phyloP scores from a whole-genome alignment of 1,140 invertebrate genomes.

The Cecropterus lyciades region DNA sequence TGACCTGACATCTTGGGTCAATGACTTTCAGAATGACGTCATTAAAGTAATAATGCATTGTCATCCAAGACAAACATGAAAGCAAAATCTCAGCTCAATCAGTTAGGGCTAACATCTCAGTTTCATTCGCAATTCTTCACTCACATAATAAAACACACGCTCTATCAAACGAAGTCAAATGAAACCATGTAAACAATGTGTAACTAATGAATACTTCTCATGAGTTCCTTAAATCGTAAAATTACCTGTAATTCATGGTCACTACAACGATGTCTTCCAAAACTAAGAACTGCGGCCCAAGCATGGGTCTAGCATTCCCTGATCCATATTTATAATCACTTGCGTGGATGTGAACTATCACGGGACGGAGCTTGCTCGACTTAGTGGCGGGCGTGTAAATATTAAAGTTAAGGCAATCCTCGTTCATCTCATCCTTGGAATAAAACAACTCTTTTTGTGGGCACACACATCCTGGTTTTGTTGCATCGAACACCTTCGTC shows the following conservation, averaged over 20 bases:
- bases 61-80: too few species aligned
- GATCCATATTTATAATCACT: conserved; percentile 38
- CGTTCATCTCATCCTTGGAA: conserved; percentile 39
- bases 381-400: conserved; percentile 39
- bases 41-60: too few species aligned
- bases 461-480: conserved; percentile 38
- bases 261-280: conserved; percentile 40
- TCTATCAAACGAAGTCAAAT: too few species aligned
- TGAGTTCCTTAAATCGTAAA: background rate
- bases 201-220: too few species aligned
- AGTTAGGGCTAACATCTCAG: too few species aligned
- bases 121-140: too few species aligned
- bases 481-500: conserved; percentile 38
- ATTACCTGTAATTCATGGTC: conserved; percentile 46
- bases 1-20: too few species aligned
- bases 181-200: too few species aligned
- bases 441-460: conserved; percentile 36
- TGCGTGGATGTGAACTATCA: conserved; percentile 41
- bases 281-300: conserved; percentile 45
- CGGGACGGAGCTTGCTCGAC: conserved; percentile 19
- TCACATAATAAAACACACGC: too few species aligned
- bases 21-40: too few species aligned
- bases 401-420: conserved; percentile 47
- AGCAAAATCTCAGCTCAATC: too few species aligned
- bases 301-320: conserved; percentile 37